These are phyloP conservation scores for Emydoidea blandingii DNA, from an alignment of 2,797 vertebrate genomes.

Conservation along the genomic window DNA sequence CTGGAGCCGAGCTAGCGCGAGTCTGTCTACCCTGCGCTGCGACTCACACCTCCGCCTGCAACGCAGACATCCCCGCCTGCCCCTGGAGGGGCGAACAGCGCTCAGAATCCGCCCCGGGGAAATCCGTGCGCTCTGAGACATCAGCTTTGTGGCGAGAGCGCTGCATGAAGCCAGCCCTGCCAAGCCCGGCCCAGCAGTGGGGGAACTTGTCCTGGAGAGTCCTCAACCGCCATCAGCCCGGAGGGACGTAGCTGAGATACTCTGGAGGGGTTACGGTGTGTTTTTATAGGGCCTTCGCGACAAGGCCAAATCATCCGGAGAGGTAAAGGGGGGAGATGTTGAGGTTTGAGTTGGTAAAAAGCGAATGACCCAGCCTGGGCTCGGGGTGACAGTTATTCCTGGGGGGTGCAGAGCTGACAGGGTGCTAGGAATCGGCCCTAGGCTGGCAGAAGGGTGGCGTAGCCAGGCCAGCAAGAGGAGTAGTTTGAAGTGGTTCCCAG, in stretches of 20 bases:
- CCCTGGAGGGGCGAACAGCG: not conserved
- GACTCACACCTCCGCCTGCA: not conserved
- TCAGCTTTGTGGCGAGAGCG: not conserved
- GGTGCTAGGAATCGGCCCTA: not conserved
- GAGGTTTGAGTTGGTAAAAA: not conserved
- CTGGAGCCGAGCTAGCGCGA: not conserved
- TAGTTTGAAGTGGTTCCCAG: not conserved
- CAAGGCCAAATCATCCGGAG: not conserved
- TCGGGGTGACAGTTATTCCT: not conserved
- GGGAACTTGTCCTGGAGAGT: not conserved
- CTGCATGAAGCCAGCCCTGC: not conserved
- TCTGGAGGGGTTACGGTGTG: not conserved
- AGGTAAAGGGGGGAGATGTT: not conserved
- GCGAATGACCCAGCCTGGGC: not conserved
- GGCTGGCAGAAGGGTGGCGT: not conserved
- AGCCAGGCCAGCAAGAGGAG: not conserved
- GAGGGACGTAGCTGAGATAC: not conserved
- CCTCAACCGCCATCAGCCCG: not conserved
- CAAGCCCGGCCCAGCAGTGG: not conserved
- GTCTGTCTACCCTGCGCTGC: not conserved
- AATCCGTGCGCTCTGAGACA: accelerated
- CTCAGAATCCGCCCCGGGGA: not conserved
- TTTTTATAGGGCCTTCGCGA: not conserved
- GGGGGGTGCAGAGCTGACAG: not conserved
- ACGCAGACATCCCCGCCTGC: too few species aligned